Base-by-base conservation (phyloP, 1,140 invertebrate species). In the Bombus difficillimus region DNA sequence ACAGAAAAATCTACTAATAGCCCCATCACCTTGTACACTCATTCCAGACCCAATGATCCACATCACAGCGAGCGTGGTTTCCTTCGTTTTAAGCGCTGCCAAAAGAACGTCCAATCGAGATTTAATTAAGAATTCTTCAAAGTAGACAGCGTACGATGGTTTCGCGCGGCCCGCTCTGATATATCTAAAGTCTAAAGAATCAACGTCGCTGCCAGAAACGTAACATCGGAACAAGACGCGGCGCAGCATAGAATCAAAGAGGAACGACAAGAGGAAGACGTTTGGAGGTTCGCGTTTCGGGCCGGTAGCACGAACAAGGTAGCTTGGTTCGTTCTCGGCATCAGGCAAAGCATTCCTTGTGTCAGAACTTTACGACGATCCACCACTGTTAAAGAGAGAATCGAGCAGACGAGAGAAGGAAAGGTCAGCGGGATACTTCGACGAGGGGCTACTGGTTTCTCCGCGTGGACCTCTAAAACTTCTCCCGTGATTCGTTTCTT, bases 341-440 rank as follows among this genome's bases (percentile, higher is more conserved):
- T 77, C 68, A 73, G 12, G 84, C 89, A 94, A 94, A 94, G 92
- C 91, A 94, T 94, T 95, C 93, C 93, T 91, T 87, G 86, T 87
- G 91, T 93, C 92, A 92, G 91, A 76, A 83, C 86, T 92, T 93
- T 92, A 90, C 90, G 89, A 87, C 91, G 89, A 92, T 93, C 75
- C 88, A 81, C 85, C 72, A 77, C 81, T 62, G 59, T 62, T 62
- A n/a, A 74, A 77, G 90, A 71, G 88, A 91, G 88, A 92, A 90
- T 90, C 85, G 89, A 91, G 10, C 28, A n/a, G 39, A 41, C 43
- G 22, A 57, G 57, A 34, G 47, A 78, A 25, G 37, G 34, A 62
- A 89, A 93, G 92, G 92, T 93, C 94, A 93, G 93, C 94, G 93
- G 93, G 94, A 92, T 89, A 91, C 91, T 91, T 93, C 89, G 90